Percentiles rank a stretch among this genome's conserved stretches.
Evolutionary conservation across 2,888 invertebrate genomes (phyloP).

Genomic region (Notodonta dromedarius): DNA sequence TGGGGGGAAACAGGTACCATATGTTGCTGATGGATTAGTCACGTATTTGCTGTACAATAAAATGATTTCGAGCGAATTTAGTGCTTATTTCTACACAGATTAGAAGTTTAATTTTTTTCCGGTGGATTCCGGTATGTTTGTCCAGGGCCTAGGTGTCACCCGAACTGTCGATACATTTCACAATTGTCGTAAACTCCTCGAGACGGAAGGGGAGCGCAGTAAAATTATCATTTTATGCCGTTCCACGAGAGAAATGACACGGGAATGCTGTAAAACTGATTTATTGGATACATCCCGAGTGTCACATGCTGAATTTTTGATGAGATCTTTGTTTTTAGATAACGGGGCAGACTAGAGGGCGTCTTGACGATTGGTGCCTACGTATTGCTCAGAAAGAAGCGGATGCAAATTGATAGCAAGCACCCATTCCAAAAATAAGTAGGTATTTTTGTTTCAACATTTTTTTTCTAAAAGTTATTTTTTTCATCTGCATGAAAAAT

Average conservation of each 20-base stretch:
- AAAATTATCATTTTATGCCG: slow-evolving; percentile 84
- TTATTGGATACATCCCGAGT: slow-evolving; percentile 80
- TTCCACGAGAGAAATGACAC: slow-evolving; percentile 84
- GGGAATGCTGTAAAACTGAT: slow-evolving; percentile 84
- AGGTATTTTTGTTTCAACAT: no score
- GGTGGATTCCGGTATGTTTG: slow-evolving; percentile 37
- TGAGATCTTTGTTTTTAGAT: slow-evolving; percentile 77
- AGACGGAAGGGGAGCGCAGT: slow-evolving; percentile 82
- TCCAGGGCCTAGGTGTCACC: slow-evolving; percentile 76
- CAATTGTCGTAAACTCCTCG: slow-evolving; percentile 82
- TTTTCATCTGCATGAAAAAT: no score
- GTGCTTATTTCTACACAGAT: slow-evolving; percentile 44
- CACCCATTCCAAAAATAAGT: not conserved
- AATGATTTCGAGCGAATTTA: slow-evolving; percentile 40
- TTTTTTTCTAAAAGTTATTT: no score
- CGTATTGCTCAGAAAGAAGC: not conserved
- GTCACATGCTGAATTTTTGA: slow-evolving; percentile 82
- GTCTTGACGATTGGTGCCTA: not conserved
- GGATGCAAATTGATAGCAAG: not conserved
- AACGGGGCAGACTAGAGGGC: slow-evolving; percentile 40
- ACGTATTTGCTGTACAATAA: slow-evolving; percentile 26
- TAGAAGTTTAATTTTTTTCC: slow-evolving; percentile 38
- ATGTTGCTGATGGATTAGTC: slow-evolving; percentile 60
- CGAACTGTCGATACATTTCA: slow-evolving; percentile 84
- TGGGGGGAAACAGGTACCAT: slow-evolving; percentile 59